phyloP scores from a whole-genome alignment of 2,113 vertebrate species.

The Cacatua alba region DNA sequence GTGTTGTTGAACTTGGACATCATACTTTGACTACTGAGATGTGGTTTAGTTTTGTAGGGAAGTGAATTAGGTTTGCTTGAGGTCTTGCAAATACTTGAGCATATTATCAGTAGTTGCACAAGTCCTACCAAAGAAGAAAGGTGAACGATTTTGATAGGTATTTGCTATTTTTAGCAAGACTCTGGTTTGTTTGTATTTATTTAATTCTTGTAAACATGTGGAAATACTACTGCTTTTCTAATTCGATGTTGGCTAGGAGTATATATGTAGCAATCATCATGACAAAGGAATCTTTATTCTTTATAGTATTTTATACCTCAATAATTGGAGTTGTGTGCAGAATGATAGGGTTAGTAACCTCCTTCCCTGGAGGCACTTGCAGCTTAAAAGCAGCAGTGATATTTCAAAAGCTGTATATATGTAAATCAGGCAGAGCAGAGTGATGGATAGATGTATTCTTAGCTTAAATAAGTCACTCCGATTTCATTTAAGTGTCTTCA shows the following conservation, averaged over 20 bases:
- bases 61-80: not conserved
- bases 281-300: constrained; percentile 6
- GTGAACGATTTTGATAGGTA: not conserved
- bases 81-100: not conserved
- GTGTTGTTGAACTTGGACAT: not conserved
- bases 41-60: not conserved
- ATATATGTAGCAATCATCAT: not conserved
- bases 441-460: constrained; percentile 14
- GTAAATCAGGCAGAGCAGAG: constrained; percentile 26
- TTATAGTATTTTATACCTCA: not conserved
- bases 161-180: not conserved
- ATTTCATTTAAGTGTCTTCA: not conserved
- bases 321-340: constrained; percentile 5
- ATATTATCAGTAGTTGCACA: not conserved
- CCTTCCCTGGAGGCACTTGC: constrained; percentile 41
- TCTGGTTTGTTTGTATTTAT: not conserved
- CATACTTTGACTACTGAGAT: not conserved
- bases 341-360: constrained; percentile 14
- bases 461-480: constrained; percentile 19
- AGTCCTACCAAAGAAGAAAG: not conserved
- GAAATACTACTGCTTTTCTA: not conserved
- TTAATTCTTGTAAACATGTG: not conserved
- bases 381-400: constrained; percentile 8
- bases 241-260: not conserved
- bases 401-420: constrained; percentile 57